Conservation (phyloP, 2,888 invertebrate species). For the Aromia moschata region DNA sequence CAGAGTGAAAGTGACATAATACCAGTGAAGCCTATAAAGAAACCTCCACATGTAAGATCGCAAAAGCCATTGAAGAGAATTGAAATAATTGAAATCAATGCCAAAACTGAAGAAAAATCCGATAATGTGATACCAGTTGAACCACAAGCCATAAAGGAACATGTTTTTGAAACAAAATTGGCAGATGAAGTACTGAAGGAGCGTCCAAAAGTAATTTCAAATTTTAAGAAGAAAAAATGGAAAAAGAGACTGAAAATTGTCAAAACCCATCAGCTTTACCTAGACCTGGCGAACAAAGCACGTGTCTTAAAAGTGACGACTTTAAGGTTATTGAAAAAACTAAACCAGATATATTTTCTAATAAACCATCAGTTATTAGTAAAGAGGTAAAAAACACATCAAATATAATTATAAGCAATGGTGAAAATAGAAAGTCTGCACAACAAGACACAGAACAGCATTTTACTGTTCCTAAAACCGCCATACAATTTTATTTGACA, state of each 20-base stretch:
- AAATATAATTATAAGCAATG: conserved; percentile 30
- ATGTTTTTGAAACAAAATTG: conserved; percentile 37
- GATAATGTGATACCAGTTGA: conserved; percentile 4
- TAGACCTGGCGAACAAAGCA: conserved; percentile 26
- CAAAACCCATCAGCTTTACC: conserved; percentile 33
- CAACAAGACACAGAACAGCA: conserved; percentile 30
- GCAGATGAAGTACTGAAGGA: conserved; percentile 20
- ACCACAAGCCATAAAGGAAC: conserved; percentile 35
- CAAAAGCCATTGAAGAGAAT: conserved; percentile 70
- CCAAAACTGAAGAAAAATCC: conserved; percentile 13
- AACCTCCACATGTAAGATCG: conserved; percentile 72
- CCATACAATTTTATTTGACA: conserved; percentile 72
- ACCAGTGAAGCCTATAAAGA: conserved; percentile 65
- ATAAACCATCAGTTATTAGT: background rate
- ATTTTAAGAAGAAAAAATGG: conserved; percentile 33
- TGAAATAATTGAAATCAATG: conserved; percentile 47
- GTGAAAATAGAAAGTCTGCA: conserved; percentile 28
- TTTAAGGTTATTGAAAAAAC: conserved; percentile 49
- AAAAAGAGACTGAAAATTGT: conserved; percentile 29
- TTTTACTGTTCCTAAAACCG: conserved; percentile 67
- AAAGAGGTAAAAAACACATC: conserved; percentile 38
- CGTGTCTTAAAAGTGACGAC: conserved; percentile 46
- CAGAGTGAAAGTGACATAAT: conserved; percentile 55
- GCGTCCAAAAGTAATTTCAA: conserved; percentile 20
- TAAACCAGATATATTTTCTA: background rate